These are phyloP conservation scores for Oscheius sp. DNA, from an alignment of 2,888 invertebrate genomes.

Conservation along the genomic window DNA sequence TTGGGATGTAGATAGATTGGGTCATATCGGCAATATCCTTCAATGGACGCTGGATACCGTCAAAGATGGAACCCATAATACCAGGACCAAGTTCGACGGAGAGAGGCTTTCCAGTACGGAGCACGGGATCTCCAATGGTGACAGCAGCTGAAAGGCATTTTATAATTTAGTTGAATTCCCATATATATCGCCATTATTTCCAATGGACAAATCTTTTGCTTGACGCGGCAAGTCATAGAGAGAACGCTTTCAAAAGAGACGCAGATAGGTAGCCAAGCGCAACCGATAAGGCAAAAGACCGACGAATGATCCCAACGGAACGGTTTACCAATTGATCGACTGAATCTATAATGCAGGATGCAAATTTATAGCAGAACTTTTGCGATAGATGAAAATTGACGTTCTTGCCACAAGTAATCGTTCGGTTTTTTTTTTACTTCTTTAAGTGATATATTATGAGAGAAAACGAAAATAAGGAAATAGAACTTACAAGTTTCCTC, in stretches of 20 bases:
- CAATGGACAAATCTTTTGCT: neutral
- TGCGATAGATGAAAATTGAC: neutral
- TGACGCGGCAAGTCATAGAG: slow-evolving; percentile 1
- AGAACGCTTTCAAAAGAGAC: slow-evolving; percentile 11
- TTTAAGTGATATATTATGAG: too few species aligned
- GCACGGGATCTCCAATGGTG: slow-evolving; percentile 97
- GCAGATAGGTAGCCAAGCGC: slow-evolving; percentile 23
- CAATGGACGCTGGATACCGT: slow-evolving; percentile 98
- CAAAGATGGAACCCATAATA: slow-evolving; percentile 98
- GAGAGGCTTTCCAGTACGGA: slow-evolving; percentile 96
- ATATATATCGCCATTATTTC: neutral
- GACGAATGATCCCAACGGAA: slow-evolving; percentile 21
- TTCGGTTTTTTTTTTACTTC: too few species aligned
- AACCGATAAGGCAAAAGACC: slow-evolving; percentile 31
- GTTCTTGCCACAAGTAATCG: neutral
- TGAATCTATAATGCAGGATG: neutral
- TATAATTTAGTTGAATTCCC: neutral
- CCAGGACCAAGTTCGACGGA: slow-evolving; percentile 99
- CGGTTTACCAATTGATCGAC: neutral
- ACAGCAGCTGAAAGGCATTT: slow-evolving; percentile 81
- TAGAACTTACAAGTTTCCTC: slow-evolving; percentile 74
- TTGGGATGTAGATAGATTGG: slow-evolving; percentile 97
- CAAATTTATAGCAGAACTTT: neutral
- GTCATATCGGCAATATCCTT: slow-evolving; percentile 92
- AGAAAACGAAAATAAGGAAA: neutral